Base-by-base conservation (phyloP, 1,140 invertebrate genomes). In the Dolichoris vasculosae region DNA sequence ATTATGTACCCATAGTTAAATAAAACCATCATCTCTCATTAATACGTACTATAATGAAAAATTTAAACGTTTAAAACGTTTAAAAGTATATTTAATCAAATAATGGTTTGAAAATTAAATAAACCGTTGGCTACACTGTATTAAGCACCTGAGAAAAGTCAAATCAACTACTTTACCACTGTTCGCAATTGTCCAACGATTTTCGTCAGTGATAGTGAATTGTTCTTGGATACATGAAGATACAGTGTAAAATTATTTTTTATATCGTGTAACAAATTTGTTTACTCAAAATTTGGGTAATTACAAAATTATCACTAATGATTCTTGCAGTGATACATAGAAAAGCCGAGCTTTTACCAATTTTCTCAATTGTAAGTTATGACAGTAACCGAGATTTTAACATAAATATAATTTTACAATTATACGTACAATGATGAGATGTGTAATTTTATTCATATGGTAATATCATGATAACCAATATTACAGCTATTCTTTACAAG, bases 221-320 rank as follows among this genome's bases (percentile, higher is more conserved):
- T 11, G 13, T 43, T 73, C 7, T 73, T 73, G 38, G 20, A n/a
- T 73, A 11, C 20, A 73, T 73, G 9, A 73, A 43, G 43, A 43
- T 51, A 51, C 32, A 51, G 20, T 51, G 15, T 30, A 51, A 76
- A 51, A 32, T 76, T 51, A 38, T 13, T 46, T 51, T 73, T 73
- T 59, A 4, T 46, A 51, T 32, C 46, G n/a, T 76, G 11, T 32
- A 43, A 17, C 7, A 51, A 35, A 4, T 32, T 76, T 1, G 32
- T n/a, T 32, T 76, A 51, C 30, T 76, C 20, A 51, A 38, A 30
- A 13, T 3, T 35, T 51, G 17, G 63, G 38, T 80, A 35, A 76
- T 15, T 67, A 20, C 2, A 55, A 69, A 83, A 73, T 80, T 55
- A 23, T 64, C 48, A 82, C 84, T 86, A 64, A 86, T 86, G 84